phyloP scores from a whole-genome alignment of 1,140 invertebrate species.

The Caenorhabditis inopinata region DNA sequence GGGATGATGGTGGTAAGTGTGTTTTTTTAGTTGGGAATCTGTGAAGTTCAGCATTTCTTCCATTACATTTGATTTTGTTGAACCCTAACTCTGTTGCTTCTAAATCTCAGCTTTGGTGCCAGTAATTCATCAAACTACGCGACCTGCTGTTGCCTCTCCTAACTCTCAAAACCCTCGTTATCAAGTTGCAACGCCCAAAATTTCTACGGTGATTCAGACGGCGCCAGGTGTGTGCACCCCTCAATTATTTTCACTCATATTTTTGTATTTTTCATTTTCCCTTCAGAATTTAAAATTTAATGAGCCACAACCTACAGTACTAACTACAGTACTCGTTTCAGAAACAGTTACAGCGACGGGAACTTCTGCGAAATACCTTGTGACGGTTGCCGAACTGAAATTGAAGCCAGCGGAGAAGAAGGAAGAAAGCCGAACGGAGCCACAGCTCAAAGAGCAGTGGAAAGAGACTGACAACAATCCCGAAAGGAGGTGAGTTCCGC shows the following conservation, averaged over 20 bases:
- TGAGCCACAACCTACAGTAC: no score
- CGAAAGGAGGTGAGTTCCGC: background rate
- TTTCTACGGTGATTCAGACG: conserved; percentile 1
- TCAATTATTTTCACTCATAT: background rate
- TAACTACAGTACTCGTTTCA: no score
- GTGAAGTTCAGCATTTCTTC: background rate
- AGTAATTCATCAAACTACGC: conserved; percentile 29
- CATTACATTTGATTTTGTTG: background rate
- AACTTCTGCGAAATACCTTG: conserved; percentile 39
- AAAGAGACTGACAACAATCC: conserved; percentile 6
- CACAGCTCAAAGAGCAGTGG: conserved; percentile 30
- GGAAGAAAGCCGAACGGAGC: conserved; percentile 20
- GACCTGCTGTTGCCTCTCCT: conserved; percentile 13
- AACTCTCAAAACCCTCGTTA: conserved; percentile 21
- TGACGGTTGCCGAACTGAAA: conserved; percentile 41
- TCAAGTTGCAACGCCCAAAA: conserved; percentile 18
- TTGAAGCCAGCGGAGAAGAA: conserved; percentile 29
- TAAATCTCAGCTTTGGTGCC: conserved; percentile 24
- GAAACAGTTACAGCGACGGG: background rate
- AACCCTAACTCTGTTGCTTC: background rate
- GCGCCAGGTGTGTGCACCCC: conserved; percentile 10
- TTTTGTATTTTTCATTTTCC: background rate
- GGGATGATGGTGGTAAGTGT: conserved; percentile 31
- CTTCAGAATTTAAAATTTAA: background rate
- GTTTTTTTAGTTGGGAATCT: no score